Conservation (phyloP, 2,888 invertebrate species). For the Patella pellucida region DNA sequence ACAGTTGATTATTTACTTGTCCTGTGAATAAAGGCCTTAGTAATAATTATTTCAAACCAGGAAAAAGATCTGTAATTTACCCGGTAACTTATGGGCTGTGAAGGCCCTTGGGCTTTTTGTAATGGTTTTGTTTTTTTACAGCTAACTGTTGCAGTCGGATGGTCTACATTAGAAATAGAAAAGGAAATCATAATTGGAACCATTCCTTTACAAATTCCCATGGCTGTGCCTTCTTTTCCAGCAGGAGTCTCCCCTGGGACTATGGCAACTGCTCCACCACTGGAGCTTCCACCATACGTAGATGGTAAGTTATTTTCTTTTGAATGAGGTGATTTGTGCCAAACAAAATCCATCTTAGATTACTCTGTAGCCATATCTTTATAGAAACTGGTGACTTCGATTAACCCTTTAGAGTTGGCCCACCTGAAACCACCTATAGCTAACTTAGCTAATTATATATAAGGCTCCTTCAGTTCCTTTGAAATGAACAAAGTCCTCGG, state of each 20-base stretch:
- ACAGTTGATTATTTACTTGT: too few relatives aligned
- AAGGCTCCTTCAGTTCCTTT: too few relatives aligned
- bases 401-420: background rate
- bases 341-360: background rate
- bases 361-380: background rate
- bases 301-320: slow-evolving; percentile 34
- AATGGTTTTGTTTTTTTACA: slow-evolving; percentile 22
- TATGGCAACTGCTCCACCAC: slow-evolving; percentile 32
- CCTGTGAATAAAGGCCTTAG: too few relatives aligned
- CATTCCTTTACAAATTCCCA: slow-evolving; percentile 35
- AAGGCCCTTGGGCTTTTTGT: too few relatives aligned
- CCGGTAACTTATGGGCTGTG: background rate
- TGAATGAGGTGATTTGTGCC: too few relatives aligned
- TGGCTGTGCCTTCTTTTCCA: slow-evolving; percentile 27
- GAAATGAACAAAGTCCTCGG: too few relatives aligned
- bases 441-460: too few relatives aligned
- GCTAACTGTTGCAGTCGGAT: slow-evolving; percentile 42
- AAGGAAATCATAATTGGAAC: slow-evolving; percentile 46
- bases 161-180: slow-evolving; percentile 40
- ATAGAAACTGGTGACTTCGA: background rate
- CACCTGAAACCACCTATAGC: too few relatives aligned
- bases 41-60: too few relatives aligned
- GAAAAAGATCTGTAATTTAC: too few relatives aligned
- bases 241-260: background rate
- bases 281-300: slow-evolving; percentile 40